Percentiles rank a stretch among this genome's conserved stretches.
These are phyloP conservation scores for Halyomorpha halys DNA, from an alignment of 1,140 invertebrate genomes.

Conservation along the genomic window DNA sequence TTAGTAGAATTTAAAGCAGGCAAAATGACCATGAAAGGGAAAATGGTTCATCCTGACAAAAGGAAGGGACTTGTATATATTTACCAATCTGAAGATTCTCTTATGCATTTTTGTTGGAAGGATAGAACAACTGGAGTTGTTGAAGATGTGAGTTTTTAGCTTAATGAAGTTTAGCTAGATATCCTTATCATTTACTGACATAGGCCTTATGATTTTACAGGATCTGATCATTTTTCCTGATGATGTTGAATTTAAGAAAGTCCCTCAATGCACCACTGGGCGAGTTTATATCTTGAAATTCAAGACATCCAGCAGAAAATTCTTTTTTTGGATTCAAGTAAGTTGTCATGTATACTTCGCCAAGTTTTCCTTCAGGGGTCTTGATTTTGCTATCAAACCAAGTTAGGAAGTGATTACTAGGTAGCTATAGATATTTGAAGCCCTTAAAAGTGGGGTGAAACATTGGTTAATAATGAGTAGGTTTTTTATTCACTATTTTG, in stretches of 20 bases:
- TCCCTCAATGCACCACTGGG: conserved; percentile 91
- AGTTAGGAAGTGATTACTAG: too few relatives aligned
- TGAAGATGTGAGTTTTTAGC: conserved; percentile 53
- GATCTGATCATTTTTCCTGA: conserved; percentile 98
- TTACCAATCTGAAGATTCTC: conserved; percentile 87
- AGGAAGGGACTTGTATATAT: conserved; percentile 91
- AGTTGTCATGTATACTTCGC: background rate
- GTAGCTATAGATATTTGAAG: too few relatives aligned
- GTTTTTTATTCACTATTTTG: too few relatives aligned
- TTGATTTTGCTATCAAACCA: too few relatives aligned
- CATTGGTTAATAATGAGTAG: too few relatives aligned
- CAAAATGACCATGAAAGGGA: conserved; percentile 90
- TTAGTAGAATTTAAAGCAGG: conserved; percentile 92
- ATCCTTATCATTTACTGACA: too few relatives aligned
- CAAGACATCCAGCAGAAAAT: conserved; percentile 80
- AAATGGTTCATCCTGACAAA: conserved; percentile 90
- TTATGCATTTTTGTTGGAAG: conserved; percentile 98
- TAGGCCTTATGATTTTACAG: conserved; percentile 37
- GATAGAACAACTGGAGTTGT: conserved; percentile 67
- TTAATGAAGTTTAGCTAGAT: background rate
- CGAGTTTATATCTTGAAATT: conserved; percentile 93
- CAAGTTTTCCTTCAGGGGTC: too few relatives aligned
- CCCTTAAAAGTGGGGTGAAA: too few relatives aligned
- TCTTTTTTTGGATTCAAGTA: conserved; percentile 98
- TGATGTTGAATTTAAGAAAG: conserved; percentile 93